Evolutionary conservation across 2,888 invertebrate genomes (phyloP).

Genomic region (Colletes collaris): DNA sequence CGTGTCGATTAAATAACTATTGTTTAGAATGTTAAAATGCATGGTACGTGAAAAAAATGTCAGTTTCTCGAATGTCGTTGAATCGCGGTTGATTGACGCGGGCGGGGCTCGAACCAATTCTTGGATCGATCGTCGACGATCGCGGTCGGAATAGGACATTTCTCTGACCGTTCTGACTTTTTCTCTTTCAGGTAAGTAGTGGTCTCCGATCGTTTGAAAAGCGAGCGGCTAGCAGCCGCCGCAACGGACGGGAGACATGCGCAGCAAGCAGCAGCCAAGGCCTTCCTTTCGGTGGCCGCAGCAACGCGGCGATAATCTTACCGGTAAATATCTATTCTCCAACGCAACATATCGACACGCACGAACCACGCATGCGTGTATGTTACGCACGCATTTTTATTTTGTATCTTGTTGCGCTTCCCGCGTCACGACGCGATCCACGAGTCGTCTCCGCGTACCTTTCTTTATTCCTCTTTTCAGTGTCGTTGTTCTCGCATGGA

Average conservation of each 20-base stretch:
- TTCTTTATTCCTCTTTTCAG: background rate
- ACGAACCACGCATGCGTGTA: conserved; percentile 44
- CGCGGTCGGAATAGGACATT: conserved; percentile 19
- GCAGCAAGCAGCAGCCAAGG: conserved; percentile 89
- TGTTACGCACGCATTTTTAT: conserved; percentile 36
- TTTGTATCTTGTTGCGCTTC: conserved; percentile 33
- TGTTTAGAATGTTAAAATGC: too few relatives aligned
- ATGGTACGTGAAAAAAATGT: too few relatives aligned
- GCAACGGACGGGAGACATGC: conserved; percentile 85
- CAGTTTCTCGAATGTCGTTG: too few relatives aligned
- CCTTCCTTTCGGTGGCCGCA: conserved; percentile 88
- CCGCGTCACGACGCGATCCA: background rate
- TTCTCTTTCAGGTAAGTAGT: conserved; percentile 82
- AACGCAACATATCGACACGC: conserved; percentile 44
- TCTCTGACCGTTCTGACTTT: conserved; percentile 58
- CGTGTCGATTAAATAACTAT: too few relatives aligned
- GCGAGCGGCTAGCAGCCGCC: conserved; percentile 80
- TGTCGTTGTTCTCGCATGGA: background rate
- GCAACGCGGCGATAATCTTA: conserved; percentile 86
- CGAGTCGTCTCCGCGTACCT: background rate
- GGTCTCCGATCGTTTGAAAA: conserved; percentile 81
- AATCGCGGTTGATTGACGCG: too few relatives aligned
- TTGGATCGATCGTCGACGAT: background rate
- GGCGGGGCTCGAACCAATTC: background rate
- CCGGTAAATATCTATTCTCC: conserved; percentile 80